phyloP scores from a whole-genome alignment of 2,113 vertebrate species.

The Solea senegalensis region DNA sequence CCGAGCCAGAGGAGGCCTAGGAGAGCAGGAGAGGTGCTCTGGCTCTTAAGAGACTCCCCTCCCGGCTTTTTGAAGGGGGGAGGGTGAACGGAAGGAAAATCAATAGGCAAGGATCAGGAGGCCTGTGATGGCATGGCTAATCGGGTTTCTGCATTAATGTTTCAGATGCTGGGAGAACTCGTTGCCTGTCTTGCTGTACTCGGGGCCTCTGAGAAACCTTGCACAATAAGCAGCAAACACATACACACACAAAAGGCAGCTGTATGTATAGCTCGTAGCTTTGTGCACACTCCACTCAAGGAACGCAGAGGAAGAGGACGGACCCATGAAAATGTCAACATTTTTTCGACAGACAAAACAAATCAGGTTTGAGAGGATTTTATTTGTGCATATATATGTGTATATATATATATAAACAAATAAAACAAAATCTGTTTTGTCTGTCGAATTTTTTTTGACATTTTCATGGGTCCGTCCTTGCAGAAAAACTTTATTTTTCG shows the following conservation, averaged over 20 bases:
- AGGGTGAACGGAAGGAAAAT: conserved; percentile 81
- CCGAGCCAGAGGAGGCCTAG: conserved; percentile 64
- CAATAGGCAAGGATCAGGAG: conserved; percentile 80
- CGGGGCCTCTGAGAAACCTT: conserved; percentile 47
- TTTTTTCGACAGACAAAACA: neutral
- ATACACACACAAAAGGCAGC: conserved; percentile 36
- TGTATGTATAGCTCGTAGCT: neutral
- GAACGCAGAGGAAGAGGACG: neutral
- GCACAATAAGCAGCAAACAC: conserved; percentile 60
- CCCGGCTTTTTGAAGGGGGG: conserved; percentile 69
- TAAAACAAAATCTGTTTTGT: too few relatives aligned
- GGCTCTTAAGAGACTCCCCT: conserved; percentile 76
- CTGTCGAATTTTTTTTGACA: too few relatives aligned
- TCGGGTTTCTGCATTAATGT: conserved; percentile 84
- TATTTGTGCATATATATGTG: too few relatives aligned
- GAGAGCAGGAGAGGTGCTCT: conserved; percentile 71
- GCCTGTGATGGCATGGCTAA: conserved; percentile 82
- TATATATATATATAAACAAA: too few relatives aligned
- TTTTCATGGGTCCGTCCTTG: too few relatives aligned
- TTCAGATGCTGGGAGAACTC: conserved; percentile 79
- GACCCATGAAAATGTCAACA: conserved; percentile 4
- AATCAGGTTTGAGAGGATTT: too few relatives aligned
- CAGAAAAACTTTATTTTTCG: neutral
- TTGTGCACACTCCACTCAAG: conserved; percentile 18
- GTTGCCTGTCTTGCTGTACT: conserved; percentile 51